phyloP scores from a whole-genome alignment of 2,888 invertebrate genomes.

The Eupithecia insigniata region DNA sequence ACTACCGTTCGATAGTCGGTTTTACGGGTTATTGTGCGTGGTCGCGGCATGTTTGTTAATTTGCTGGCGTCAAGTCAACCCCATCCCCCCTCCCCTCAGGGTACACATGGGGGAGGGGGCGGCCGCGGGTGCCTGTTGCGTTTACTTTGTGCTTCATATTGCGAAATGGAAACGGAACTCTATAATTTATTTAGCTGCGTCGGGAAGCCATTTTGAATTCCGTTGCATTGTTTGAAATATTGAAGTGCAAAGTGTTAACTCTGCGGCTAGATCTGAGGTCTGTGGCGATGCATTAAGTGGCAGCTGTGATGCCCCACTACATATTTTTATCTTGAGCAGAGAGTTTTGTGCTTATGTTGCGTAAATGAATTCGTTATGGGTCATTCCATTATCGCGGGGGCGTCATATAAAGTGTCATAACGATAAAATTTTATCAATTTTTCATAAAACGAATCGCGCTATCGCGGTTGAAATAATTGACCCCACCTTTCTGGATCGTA shows the following conservation, averaged over 20 bases:
- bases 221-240: slow-evolving; percentile 26
- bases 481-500: no score
- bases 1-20: slow-evolving; percentile 51
- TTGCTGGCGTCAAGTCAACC: slow-evolving; percentile 48
- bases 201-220: slow-evolving; percentile 37
- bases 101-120: slow-evolving; percentile 26
- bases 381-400: no score
- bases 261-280: not conserved
- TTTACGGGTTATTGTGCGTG: slow-evolving; percentile 62
- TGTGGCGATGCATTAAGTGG: not conserved
- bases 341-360: not conserved
- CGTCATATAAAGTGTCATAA: no score
- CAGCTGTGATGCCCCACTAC: not conserved
- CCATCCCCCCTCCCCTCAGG: slow-evolving; percentile 37
- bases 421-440: no score
- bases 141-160: slow-evolving; percentile 53
- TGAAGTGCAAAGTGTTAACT: slow-evolving; percentile 6
- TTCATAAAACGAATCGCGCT: no score
- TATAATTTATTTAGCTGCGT: slow-evolving; percentile 33
- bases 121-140: slow-evolving; percentile 55
- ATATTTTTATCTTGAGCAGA: not conserved
- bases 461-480: no score
- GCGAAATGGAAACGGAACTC: slow-evolving; percentile 38
- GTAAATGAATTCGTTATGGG: no score
- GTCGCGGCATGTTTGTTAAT: slow-evolving; percentile 61